A percentile compares a stretch with the other conserved stretches of the same genome.
phyloP scores from a whole-genome alignment of 1,140 invertebrate species.

The Proales similis region DNA sequence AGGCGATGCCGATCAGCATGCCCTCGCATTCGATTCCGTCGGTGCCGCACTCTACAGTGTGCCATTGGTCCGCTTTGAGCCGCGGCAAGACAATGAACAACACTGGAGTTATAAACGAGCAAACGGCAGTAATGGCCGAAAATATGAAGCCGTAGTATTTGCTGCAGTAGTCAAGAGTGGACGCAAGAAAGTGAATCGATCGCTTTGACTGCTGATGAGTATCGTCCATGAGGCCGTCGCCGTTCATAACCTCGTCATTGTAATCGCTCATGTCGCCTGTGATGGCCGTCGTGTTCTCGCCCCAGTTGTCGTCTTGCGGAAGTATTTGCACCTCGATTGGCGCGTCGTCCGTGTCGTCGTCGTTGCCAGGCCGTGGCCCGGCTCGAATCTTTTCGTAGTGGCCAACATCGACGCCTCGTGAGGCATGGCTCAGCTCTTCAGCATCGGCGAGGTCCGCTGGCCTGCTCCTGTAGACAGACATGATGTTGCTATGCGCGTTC shows the following conservation, averaged over 20 bases:
- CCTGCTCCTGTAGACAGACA: too few relatives aligned
- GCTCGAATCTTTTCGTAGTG: too few relatives aligned
- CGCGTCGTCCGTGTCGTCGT: not conserved
- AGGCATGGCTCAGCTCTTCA: too few relatives aligned
- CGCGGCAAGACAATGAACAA: conserved; percentile 7
- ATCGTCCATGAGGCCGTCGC: too few relatives aligned
- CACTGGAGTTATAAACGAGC: conserved; percentile 5
- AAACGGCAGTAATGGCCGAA: not conserved
- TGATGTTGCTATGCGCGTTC: too few relatives aligned
- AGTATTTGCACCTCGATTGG: conserved; percentile 27
- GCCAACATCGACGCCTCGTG: too few relatives aligned
- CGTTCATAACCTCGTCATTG: conserved; percentile 36
- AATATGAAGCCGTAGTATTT: not conserved
- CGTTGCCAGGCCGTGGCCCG: too few relatives aligned
- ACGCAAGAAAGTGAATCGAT: not conserved
- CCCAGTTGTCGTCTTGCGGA: conserved; percentile 37
- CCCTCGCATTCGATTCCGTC: conserved; percentile 82
- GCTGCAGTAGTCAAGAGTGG: not conserved
- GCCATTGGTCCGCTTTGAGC: conserved; percentile 35
- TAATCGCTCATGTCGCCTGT: conserved; percentile 23
- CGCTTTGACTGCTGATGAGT: too few relatives aligned
- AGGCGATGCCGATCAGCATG: conserved; percentile 76
- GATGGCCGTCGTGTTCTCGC: conserved; percentile 20
- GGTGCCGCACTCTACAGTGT: conserved; percentile 61
- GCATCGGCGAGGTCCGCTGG: too few relatives aligned